Percentiles rank a stretch among this genome's conserved stretches.
Evolutionary conservation across 2,888 invertebrate genomes (phyloP).

Genomic region (Synanthedon formicaeformis): DNA sequence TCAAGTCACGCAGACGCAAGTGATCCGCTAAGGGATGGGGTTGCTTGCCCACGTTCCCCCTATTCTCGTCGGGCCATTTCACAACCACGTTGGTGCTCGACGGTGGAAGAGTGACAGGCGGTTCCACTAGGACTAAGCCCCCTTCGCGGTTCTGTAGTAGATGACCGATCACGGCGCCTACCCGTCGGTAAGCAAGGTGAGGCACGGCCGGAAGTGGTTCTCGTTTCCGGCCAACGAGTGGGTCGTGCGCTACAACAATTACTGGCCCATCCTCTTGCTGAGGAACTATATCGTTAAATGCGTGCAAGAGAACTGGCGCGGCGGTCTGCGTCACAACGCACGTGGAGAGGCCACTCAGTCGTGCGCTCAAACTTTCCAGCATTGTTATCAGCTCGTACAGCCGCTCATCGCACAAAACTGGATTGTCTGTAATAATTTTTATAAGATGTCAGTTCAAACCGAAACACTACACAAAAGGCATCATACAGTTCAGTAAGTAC

Average conservation of each 20-base stretch:
- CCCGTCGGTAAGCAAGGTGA: slow-evolving; percentile 41
- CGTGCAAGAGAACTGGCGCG: slow-evolving; percentile 41
- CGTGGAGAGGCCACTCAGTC: slow-evolving; percentile 76
- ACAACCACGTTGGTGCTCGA: slow-evolving; percentile 44
- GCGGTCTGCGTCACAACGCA: slow-evolving; percentile 51
- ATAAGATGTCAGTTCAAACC: not conserved
- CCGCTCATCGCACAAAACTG: slow-evolving; percentile 81
- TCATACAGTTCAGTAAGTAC: too few relatives aligned
- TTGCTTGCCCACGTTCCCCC: slow-evolving; percentile 22
- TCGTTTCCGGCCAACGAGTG: slow-evolving; percentile 17
- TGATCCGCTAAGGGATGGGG: slow-evolving; percentile 46
- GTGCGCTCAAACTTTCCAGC: slow-evolving; percentile 79
- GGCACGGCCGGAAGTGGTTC: slow-evolving; percentile 22
- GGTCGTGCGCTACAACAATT: slow-evolving; percentile 39
- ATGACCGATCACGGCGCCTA: slow-evolving; percentile 49
- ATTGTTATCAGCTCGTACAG: slow-evolving; percentile 77
- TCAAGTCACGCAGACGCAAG: slow-evolving; percentile 44
- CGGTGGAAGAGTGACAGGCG: slow-evolving; percentile 51
- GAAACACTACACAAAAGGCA: too few relatives aligned
- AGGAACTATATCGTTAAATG: slow-evolving; percentile 46
- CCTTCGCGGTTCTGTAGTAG: slow-evolving; percentile 46
- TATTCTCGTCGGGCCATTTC: slow-evolving; percentile 51
- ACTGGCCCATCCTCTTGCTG: slow-evolving; percentile 30
- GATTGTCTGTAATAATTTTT: slow-evolving; percentile 75
- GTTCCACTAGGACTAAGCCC: slow-evolving; percentile 48